phyloP scores from a whole-genome alignment of 2,888 invertebrate species.

The Mythimna lalbum region DNA sequence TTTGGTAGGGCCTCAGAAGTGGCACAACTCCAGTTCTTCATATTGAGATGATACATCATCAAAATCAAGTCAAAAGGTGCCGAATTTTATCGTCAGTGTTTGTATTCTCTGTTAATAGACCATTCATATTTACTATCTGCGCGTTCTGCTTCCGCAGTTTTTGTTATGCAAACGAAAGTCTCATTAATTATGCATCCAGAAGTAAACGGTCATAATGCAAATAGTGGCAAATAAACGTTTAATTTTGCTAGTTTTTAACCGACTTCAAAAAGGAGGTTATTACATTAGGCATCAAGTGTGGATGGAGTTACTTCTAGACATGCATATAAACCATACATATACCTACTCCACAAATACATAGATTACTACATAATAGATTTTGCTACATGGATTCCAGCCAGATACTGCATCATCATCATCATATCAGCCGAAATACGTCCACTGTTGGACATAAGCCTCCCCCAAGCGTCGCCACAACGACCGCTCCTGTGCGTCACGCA shows the following conservation, averaged over 20 bases:
- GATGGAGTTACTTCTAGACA: neutral
- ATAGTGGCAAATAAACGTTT: conserved; percentile 1
- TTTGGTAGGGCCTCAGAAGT: no score
- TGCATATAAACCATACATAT: no score
- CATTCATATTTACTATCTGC: conserved; percentile 17
- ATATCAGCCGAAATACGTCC: no score
- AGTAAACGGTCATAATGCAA: conserved; percentile 30
- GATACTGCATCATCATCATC: no score
- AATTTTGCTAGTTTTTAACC: neutral
- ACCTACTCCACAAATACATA: no score
- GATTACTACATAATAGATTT: no score
- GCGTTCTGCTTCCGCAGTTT: conserved; percentile 11
- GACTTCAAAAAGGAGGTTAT: no score
- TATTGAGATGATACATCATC: neutral
- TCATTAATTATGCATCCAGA: conserved; percentile 14
- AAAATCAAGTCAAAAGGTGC: neutral
- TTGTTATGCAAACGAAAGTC: conserved; percentile 27
- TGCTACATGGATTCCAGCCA: no score
- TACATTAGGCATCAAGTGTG: neutral
- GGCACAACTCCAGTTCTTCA: neutral
- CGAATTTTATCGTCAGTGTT: conserved; percentile 1
- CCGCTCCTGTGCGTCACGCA: no score
- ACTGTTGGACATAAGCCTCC: no score
- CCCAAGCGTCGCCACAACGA: no score
- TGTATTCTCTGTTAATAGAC: neutral